Conservation (phyloP, 2,113 vertebrate genomes). For the Myxocyprinus asiaticus region DNA sequence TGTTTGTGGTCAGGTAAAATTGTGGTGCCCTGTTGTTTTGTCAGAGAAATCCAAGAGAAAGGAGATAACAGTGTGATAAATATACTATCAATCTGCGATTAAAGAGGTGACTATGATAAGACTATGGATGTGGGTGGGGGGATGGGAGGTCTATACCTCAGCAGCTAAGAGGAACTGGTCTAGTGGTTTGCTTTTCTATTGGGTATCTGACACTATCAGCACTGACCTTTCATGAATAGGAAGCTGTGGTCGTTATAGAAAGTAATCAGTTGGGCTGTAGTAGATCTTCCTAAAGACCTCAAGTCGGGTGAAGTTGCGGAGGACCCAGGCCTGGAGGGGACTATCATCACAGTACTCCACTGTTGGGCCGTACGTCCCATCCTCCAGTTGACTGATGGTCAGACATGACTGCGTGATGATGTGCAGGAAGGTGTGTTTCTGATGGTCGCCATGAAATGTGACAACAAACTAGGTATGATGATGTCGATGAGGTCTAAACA, state of each 20-base stretch:
- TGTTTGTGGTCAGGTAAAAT: no score
- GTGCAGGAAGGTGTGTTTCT: slow-evolving; percentile 90
- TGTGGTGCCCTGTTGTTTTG: no score
- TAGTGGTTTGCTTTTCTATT: slow-evolving; percentile 30
- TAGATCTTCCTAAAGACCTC: slow-evolving; percentile 87
- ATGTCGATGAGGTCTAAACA: background rate
- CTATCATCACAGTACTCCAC: slow-evolving; percentile 86
- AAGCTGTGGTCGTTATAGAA: slow-evolving; percentile 74
- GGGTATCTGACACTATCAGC: slow-evolving; percentile 4
- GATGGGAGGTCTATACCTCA: no score
- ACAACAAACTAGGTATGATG: slow-evolving; percentile 5
- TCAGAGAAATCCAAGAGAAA: no score
- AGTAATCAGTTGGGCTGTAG: slow-evolving; percentile 86
- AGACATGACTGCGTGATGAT: slow-evolving; percentile 92
- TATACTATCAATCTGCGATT: no score
- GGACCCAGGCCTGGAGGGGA: slow-evolving; percentile 80
- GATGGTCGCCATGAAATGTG: slow-evolving; percentile 53
- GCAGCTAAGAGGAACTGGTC: no score
- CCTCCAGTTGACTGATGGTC: slow-evolving; percentile 83
- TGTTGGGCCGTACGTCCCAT: slow-evolving; percentile 81
- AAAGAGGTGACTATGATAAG: no score
- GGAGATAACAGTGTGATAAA: no score
- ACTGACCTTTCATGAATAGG: slow-evolving; percentile 48
- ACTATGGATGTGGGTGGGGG: no score
- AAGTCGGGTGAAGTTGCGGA: slow-evolving; percentile 83